phyloP scores from a whole-genome alignment of 1,140 invertebrate genomes.

The Physella acuta region DNA sequence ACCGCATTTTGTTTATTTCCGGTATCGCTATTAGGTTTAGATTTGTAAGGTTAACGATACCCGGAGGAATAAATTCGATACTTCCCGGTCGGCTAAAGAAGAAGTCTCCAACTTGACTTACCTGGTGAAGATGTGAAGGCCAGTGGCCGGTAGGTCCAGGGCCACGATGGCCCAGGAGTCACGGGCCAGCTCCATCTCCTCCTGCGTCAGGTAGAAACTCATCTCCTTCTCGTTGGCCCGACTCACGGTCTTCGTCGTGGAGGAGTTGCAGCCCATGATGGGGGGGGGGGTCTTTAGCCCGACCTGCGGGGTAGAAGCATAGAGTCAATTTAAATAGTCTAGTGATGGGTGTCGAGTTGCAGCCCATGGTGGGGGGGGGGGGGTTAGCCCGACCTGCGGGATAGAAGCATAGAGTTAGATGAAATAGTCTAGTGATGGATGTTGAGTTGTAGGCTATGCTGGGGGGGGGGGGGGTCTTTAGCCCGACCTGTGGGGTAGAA shows the following conservation, averaged over 20 bases:
- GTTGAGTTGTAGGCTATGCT: too few species aligned
- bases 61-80: too few species aligned
- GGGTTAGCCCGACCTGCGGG: too few species aligned
- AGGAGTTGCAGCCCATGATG: constrained; percentile 27
- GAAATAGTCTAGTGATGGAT: too few species aligned
- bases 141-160: constrained; percentile 27
- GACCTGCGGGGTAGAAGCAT: too few species aligned
- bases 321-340: too few species aligned
- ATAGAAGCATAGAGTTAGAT: too few species aligned
- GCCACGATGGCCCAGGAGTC: constrained; percentile 29
- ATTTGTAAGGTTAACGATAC: neutral
- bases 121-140: constrained; percentile 32
- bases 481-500: too few species aligned
- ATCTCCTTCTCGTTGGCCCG: constrained; percentile 16
- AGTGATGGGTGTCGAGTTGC: too few species aligned
- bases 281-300: neutral
- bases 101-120: constrained; percentile 11
- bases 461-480: too few species aligned
- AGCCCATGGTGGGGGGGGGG: too few species aligned
- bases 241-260: neutral
- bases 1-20: neutral
- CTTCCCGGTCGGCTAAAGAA: too few species aligned
- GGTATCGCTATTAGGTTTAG: neutral
- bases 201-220: constrained; percentile 13
- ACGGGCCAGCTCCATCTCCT: constrained; percentile 25